Evolutionary conservation across 2,797 vertebrate species (phyloP).

Genomic region (Esox masquinongy): DNA sequence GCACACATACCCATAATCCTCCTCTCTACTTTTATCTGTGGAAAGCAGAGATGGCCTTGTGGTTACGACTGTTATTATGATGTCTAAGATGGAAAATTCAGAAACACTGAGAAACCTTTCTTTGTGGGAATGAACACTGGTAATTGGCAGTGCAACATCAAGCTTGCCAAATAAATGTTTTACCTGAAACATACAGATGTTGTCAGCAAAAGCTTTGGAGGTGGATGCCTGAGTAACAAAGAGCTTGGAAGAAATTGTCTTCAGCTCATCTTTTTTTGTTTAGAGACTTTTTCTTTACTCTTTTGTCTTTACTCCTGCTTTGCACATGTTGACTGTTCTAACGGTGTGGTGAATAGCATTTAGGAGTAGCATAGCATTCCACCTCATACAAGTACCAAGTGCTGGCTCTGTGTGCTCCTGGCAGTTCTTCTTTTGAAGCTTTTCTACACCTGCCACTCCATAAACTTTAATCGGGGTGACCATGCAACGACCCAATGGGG

Average conservation of each 20-base stretch:
- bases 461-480: neutral
- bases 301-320: neutral
- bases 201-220: neutral
- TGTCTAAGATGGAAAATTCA: neutral
- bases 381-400: neutral
- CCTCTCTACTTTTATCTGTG: conserved; percentile 2
- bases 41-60: neutral
- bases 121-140: neutral
- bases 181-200: neutral
- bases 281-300: neutral
- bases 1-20: neutral
- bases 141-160: neutral
- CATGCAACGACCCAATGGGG: neutral
- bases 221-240: too few species aligned
- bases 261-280: neutral
- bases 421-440: neutral
- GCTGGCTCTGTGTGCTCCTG: neutral
- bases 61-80: neutral
- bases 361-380: neutral
- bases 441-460: neutral
- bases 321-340: neutral
- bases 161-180: neutral
- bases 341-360: neutral
- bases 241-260: neutral
- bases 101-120: neutral